Conservation (phyloP, 2,113 vertebrate species). For the Fulmarus glacialis region DNA sequence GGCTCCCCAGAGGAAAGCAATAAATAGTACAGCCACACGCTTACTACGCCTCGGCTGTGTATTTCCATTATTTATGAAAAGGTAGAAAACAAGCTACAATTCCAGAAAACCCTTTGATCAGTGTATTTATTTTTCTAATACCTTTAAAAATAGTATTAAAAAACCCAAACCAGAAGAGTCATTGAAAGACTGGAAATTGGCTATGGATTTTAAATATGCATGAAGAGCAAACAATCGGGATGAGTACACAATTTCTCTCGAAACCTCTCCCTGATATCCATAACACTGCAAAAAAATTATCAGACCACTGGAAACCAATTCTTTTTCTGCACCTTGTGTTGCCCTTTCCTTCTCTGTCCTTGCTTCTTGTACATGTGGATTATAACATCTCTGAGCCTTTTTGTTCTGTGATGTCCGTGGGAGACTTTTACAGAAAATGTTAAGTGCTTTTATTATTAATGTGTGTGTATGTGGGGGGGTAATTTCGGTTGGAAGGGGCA, state of each 20-base stretch:
- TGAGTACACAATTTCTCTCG: neutral
- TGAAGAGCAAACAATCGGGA: neutral
- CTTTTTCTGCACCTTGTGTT: neutral
- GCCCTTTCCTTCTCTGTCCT: neutral
- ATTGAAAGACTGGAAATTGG: neutral
- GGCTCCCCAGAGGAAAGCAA: constrained; percentile 32
- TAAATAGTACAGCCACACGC: neutral
- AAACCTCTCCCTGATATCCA: neutral
- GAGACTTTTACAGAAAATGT: neutral
- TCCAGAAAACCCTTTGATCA: neutral
- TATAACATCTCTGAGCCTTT: neutral
- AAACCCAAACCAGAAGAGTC: neutral
- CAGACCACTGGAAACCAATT: neutral
- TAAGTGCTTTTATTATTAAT: neutral
- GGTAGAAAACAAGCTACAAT: neutral
- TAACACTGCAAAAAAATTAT: neutral
- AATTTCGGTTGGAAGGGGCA: neutral
- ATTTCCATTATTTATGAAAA: constrained; percentile 27
- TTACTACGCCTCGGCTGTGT: accelerated
- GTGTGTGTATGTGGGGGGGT: accelerated
- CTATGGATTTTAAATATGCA: neutral
- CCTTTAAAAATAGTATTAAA: neutral
- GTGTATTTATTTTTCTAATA: neutral
- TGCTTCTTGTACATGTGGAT: neutral
- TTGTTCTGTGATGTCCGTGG: neutral